Percentiles rank a stretch among this genome's conserved stretches.
Conservation (phyloP, 2,113 vertebrate genomes). For the Ammodytes marinus region DNA sequence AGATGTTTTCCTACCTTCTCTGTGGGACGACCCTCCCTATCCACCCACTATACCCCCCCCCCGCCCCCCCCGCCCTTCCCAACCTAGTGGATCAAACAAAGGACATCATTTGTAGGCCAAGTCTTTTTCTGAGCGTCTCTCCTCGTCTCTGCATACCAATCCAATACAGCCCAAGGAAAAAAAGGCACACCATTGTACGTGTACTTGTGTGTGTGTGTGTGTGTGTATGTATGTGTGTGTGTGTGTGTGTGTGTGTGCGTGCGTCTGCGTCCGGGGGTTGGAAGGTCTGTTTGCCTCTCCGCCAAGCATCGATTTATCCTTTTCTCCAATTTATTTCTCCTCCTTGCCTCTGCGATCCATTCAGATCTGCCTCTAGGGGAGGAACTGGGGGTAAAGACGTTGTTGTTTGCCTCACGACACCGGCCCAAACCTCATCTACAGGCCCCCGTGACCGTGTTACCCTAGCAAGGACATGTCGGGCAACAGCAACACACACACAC, state of each 20-base stretch:
- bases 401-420: slow-evolving; percentile 63
- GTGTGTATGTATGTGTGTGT: slow-evolving; percentile 59
- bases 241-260: slow-evolving; percentile 46
- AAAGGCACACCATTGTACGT: slow-evolving; percentile 61
- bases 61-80: slow-evolving; percentile 19
- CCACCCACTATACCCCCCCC: slow-evolving; percentile 9
- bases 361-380: slow-evolving; percentile 83
- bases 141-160: slow-evolving; percentile 81
- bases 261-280: slow-evolving; percentile 77
- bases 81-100: slow-evolving; percentile 84
- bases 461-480: slow-evolving; percentile 72
- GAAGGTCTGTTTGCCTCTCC: slow-evolving; percentile 84
- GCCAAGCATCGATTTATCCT: slow-evolving; percentile 86
- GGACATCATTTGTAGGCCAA: slow-evolving; percentile 86
- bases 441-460: slow-evolving; percentile 50
- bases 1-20: slow-evolving; percentile 69
- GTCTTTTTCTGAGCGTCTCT: slow-evolving; percentile 82
- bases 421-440: slow-evolving; percentile 67
- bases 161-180: slow-evolving; percentile 83
- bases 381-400: slow-evolving; percentile 77
- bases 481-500: slow-evolving; percentile 41
- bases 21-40: slow-evolving; percentile 55
- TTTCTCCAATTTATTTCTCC: slow-evolving; percentile 87
- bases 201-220: slow-evolving; percentile 46
- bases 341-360: slow-evolving; percentile 80